Evolutionary conservation across 2,888 invertebrate genomes (phyloP), one percentile per base, ranked within the genome.

Genomic region (Phragmatobia fuliginosa): DNA sequence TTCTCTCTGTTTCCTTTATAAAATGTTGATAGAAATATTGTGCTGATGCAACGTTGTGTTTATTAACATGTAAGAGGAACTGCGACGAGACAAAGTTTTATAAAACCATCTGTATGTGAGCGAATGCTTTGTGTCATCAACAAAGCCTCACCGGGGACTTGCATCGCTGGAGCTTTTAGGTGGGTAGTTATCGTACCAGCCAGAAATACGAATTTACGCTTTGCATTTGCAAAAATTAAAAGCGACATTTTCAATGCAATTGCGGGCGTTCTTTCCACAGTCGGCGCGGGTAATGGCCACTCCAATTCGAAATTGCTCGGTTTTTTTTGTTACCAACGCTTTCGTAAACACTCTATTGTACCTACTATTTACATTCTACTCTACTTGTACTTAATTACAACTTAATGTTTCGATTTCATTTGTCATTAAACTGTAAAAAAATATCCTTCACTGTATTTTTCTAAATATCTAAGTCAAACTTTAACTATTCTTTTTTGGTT

Each of bases 201-300:
- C 90, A 85, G 93, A 93, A 92, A 93, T 90, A 90, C 87, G 88
- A 93, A 93, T 92, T 93, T 92, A 91, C 90, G 90, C 92, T 94
- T 92, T 92, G 92, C 90, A 91, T 92, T 94, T 92, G 87, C 91
- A 92, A 92, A 94, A 94, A 93, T 93, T 93, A 93, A 94, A 94
- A 93, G 92, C 92, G 90, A 91, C 93, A 90, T 92, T 94, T 92
- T 90, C 89, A 92, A 93, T 93, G 93, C 91, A 90, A 93, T 93
- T 91, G 90, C 90, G 85, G 92, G 85, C 90, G 90, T 90, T 92
- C 91, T 91, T 91, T 91, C 87, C 87, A 86, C 90, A 91, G 92
- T 88, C 91, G 88, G 90, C 88, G 89, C 87, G 88, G 88, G 90
- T 94, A 94, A 94, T 94, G 94, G 93, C 94, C 93, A 92, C 94